Evolutionary conservation across 1,140 invertebrate genomes (phyloP).

Genomic region (Hylaeus anthracinus): DNA sequence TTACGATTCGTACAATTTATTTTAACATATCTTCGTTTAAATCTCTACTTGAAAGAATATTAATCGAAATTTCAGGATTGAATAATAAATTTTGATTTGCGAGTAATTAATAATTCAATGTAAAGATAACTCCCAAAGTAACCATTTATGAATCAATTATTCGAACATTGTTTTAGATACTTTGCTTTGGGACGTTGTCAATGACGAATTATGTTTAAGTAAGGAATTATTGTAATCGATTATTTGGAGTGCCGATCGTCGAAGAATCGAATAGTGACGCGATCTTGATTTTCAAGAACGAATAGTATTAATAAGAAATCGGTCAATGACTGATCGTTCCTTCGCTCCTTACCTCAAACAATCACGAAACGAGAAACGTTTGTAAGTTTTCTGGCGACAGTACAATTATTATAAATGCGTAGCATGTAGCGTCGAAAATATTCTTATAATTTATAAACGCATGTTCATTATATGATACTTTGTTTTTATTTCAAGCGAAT

Average conservation of each 20-base stretch:
- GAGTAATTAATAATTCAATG: too few species aligned
- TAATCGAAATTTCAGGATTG: too few species aligned
- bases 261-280: neutral
- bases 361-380: conserved; percentile 1
- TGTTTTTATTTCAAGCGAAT: conserved; percentile 7
- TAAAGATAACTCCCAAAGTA: too few species aligned
- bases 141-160: neutral
- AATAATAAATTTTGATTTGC: too few species aligned
- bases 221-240: neutral
- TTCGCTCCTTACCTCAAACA: conserved; percentile 34
- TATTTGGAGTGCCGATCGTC: neutral
- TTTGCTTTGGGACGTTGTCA: too few species aligned
- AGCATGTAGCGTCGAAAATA: neutral
- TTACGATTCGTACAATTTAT: neutral
- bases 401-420: conserved; percentile 7
- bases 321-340: conserved; percentile 29
- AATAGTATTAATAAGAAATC: conserved; percentile 37
- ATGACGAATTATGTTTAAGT: neutral
- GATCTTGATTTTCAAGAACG: neutral
- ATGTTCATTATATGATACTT: conserved; percentile 1
- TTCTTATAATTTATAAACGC: conserved; percentile 24
- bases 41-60: too few species aligned
- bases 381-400: conserved; percentile 32
- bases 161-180: neutral
- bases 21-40: neutral